Percentiles rank a stretch among this genome's conserved stretches.
These are phyloP conservation scores for Ceratosolen solmsi DNA, from an alignment of 1,140 invertebrate genomes.

Conservation along the genomic window DNA sequence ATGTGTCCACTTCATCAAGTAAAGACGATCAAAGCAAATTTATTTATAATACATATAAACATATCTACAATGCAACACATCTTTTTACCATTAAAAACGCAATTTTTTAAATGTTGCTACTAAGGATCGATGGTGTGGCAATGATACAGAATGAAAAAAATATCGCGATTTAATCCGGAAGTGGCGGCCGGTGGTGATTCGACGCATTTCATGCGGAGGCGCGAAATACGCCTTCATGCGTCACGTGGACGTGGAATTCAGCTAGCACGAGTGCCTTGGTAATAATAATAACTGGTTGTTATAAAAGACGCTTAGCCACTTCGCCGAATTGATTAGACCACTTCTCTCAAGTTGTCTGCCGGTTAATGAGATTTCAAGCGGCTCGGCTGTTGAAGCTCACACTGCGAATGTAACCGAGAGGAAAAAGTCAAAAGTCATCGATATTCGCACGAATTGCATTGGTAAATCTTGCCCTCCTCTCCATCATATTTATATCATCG, in stretches of 20 bases:
- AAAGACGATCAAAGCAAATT: too few species aligned
- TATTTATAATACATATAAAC: too few species aligned
- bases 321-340: constrained; percentile 45
- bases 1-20: too few species aligned
- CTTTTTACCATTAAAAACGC: too few species aligned
- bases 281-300: constrained; percentile 38
- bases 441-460: neutral
- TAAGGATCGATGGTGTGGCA: too few species aligned
- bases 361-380: constrained; percentile 15
- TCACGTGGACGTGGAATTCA: constrained; percentile 5
- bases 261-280: neutral
- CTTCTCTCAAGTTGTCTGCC: constrained; percentile 17
- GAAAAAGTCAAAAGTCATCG: neutral
- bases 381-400: neutral
- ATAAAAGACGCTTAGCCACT: constrained; percentile 29
- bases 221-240: neutral
- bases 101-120: too few species aligned
- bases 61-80: too few species aligned
- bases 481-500: neutral
- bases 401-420: neutral
- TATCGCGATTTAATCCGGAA: constrained; percentile 21
- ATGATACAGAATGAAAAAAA: too few species aligned
- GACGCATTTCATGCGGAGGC: neutral
- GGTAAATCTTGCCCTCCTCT: neutral
- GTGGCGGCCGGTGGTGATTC: neutral